phyloP scores from a whole-genome alignment of 2,888 invertebrate species.

The Nyleta sp. region DNA sequence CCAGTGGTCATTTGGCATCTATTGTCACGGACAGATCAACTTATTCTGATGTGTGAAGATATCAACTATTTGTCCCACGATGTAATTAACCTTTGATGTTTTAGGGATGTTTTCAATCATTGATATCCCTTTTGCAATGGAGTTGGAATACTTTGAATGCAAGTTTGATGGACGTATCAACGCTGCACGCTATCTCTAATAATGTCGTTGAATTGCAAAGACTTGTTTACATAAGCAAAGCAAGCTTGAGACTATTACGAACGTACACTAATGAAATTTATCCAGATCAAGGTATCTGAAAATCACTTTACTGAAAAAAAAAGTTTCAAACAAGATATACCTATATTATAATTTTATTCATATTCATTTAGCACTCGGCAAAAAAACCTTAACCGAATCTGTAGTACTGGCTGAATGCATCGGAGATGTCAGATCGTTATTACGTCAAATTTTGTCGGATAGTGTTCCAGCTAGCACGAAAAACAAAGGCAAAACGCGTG shows the following conservation, averaged over 20 bases:
- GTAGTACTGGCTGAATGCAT: conserved; percentile 93
- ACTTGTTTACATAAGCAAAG: conserved; percentile 93
- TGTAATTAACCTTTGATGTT: not conserved
- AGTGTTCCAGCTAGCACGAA: conserved; percentile 83
- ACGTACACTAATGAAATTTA: conserved; percentile 96
- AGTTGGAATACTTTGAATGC: conserved; percentile 94
- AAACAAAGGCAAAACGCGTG: conserved; percentile 75
- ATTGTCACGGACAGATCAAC: too few species aligned
- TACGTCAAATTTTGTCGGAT: conserved; percentile 93
- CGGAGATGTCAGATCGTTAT: conserved; percentile 91
- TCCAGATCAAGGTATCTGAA: conserved; percentile 86
- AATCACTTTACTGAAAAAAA: conserved; percentile 1
- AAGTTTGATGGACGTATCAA: conserved; percentile 85
- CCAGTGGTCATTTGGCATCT: too few species aligned
- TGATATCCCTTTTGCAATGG: conserved; percentile 94
- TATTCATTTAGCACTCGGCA: conserved; percentile 72
- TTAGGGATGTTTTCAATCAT: conserved; percentile 90
- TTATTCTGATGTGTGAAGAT: too few species aligned
- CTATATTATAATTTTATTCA: conserved; percentile 6
- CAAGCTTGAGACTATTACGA: conserved; percentile 91
- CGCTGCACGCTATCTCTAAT: conserved; percentile 83
- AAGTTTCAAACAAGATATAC: not conserved
- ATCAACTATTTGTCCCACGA: too few species aligned
- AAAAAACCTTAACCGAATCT: conserved; percentile 86
- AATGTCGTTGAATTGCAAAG: conserved; percentile 89